Base-by-base conservation (phyloP, 1,140 invertebrate species). In the Drosophila gunungcola region DNA sequence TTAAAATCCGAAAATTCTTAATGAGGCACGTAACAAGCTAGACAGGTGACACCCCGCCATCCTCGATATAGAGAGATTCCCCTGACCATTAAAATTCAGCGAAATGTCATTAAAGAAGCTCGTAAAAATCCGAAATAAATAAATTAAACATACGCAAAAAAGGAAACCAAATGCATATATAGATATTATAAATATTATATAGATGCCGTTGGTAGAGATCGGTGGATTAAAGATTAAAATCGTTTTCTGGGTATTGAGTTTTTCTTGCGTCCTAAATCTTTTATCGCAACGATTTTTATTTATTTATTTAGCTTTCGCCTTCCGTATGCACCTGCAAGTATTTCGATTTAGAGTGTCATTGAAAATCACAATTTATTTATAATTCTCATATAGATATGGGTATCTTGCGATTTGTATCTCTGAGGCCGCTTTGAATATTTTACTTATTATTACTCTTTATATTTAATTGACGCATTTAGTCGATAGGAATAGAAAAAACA, bases 401-500 rank as follows among this genome's bases (percentile, higher is more conserved):
- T 36, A 55, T 51, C 10, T 67, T n/a, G 0, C 27, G 51, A 49
- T 60, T 27, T 73, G 56, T 76, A 64, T 80, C 56, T 67, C 73
- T 73, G 56, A 62, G 53, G 11, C 36, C 41, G 9, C 29, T 42
- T 55, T 61, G 42, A 63, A 34, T 55, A 38, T 65, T 56, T 60
- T 45, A 60, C 56, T 73, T 56, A 63, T 63, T 54, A 41, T 49
- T 62, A 29, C 36, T 57, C 68, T 73, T 69, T 78, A 69, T 74
- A 79, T 86, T 86, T 86, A 86, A 86, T 88, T 86, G 83, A 88
- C 82, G 78, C 83, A 86, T 86, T 86, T 86, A 79, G 83, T 76
- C 64, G 65, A 62, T 72, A 76, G 68, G 38, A 78, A 56, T 56
- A 73, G 64, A 60, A 65, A 79, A 53, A 60, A 36, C 51, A 55